Evolutionary conservation across 2,113 vertebrate species (phyloP).

Genomic region (Nothoprocta perdicaria): DNA sequence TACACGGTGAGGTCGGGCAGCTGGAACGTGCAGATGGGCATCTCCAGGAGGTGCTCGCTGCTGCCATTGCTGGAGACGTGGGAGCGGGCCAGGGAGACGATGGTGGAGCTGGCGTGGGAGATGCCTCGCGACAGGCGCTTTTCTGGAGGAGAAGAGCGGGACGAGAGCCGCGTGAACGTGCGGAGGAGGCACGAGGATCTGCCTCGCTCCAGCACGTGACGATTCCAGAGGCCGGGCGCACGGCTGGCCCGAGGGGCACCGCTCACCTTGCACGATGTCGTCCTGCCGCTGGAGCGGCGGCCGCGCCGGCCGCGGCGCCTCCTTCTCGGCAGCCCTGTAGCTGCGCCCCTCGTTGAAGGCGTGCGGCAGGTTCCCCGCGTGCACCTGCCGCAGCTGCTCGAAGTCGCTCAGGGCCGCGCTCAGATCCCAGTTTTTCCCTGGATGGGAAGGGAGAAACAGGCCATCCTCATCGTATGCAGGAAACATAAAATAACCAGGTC

Average conservation of each 20-base stretch:
- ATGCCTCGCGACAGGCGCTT: slow-evolving; percentile 93
- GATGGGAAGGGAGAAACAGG: neutral
- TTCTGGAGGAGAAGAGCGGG: slow-evolving; percentile 69
- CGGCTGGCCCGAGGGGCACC: accelerated
- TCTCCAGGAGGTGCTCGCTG: slow-evolving; percentile 91
- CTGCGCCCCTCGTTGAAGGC: slow-evolving; percentile 81
- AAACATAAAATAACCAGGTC: accelerated
- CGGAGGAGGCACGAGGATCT: accelerated
- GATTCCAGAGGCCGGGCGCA: neutral
- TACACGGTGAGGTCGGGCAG: slow-evolving; percentile 95
- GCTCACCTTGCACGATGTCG: slow-evolving; percentile 89
- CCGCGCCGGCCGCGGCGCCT: slow-evolving; percentile 74
- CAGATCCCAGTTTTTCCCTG: slow-evolving; percentile 98
- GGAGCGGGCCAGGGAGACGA: slow-evolving; percentile 92
- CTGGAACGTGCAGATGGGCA: slow-evolving; percentile 96
- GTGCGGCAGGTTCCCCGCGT: slow-evolving; percentile 84
- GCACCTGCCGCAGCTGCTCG: slow-evolving; percentile 92
- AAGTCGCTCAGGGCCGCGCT: slow-evolving; percentile 93
- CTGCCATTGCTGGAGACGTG: slow-evolving; percentile 89
- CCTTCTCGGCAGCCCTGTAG: slow-evolving; percentile 79
- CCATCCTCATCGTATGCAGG: accelerated
- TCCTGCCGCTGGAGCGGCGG: slow-evolving; percentile 91
- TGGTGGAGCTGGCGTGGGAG: slow-evolving; percentile 94
- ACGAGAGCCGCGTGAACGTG: accelerated
- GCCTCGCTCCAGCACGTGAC: accelerated